These are phyloP conservation scores for Eulemur macaco DNA, from an alignment of 2,113 vertebrate genomes.

Conservation along the genomic window DNA sequence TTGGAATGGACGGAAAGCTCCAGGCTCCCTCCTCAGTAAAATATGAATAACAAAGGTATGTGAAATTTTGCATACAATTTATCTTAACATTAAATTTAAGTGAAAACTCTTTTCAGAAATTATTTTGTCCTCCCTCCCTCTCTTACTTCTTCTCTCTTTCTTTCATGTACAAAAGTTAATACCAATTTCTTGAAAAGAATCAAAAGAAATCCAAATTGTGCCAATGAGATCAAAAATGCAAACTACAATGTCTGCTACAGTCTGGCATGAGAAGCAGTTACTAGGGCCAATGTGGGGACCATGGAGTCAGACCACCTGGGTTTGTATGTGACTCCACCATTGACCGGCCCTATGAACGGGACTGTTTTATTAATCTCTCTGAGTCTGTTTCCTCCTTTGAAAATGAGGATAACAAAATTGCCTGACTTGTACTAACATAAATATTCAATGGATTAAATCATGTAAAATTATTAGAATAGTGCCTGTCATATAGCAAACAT, in stretches of 20 bases:
- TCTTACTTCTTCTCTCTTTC: neutral
- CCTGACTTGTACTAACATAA: neutral
- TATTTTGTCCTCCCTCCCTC: neutral
- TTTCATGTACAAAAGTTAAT: constrained; percentile 24
- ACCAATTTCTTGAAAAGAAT: constrained; percentile 22
- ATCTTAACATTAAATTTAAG: neutral
- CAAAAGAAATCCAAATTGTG: neutral
- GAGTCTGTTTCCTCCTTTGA: neutral
- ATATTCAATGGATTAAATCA: neutral
- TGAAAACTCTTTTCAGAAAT: neutral
- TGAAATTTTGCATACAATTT: neutral
- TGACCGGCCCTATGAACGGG: neutral
- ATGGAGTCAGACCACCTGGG: neutral
- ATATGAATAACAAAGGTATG: neutral
- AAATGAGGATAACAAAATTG: neutral
- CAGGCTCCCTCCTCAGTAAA: neutral
- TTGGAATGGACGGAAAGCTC: neutral
- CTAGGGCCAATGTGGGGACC: neutral
- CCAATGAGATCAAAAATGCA: neutral
- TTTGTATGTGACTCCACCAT: neutral
- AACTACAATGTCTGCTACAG: neutral
- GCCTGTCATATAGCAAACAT: neutral
- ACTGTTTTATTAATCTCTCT: neutral
- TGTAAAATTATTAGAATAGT: neutral
- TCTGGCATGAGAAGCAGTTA: neutral